Base-by-base conservation (phyloP, 2,888 invertebrate genomes). In the Sympetrum striolatum region DNA sequence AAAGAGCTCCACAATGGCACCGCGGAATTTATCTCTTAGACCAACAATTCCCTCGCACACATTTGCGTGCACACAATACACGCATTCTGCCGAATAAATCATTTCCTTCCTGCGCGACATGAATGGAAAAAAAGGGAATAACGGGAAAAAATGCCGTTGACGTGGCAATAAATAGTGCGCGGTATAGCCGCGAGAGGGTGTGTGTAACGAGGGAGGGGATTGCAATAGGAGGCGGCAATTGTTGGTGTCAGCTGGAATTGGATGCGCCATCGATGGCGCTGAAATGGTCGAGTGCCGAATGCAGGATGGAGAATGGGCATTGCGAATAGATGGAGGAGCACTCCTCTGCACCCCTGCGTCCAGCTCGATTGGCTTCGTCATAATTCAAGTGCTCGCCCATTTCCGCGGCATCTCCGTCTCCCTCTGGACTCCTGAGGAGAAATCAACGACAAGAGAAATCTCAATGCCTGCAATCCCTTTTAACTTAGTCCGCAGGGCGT, bases 131-230 rank as follows among this genome's bases (percentile, higher is more conserved):
- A 58, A 31, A 31, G 35, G 82, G 31, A 58, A 31, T 22, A 58
- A 58, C 53, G 58, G 31, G 48, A 81, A 81, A 39, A 64, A 86
- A 86, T 82, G 81, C 31, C 60, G 37, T 18, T 31, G 73, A 73
- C 86, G 60, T 5, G 86, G 86, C 64, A 64, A 86, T 86, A 86
- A 86, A 86, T 86, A 86, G 18, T 18, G 60, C 64, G 18, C 37
- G 82, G 39, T 64, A 86, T 37, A 39, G 60, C 37, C 86, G 22
- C 58, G 58, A 58, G 48, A 31, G 58, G 73, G 73, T 73, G 73
- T 25, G 73, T 14, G 73, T 25, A 31, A 22, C 3, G 73, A 73
- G 73, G 53, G 18, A 58, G 37, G 60, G 22, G 15, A 37, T 80
- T 14, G 82, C n/a, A 31, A 82, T 31, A 53, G 31, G 35, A 35